Evolutionary conservation across 2,113 vertebrate species (phyloP), one percentile per base, ranked within the genome.

Genomic region (Pteropus alecto): DNA sequence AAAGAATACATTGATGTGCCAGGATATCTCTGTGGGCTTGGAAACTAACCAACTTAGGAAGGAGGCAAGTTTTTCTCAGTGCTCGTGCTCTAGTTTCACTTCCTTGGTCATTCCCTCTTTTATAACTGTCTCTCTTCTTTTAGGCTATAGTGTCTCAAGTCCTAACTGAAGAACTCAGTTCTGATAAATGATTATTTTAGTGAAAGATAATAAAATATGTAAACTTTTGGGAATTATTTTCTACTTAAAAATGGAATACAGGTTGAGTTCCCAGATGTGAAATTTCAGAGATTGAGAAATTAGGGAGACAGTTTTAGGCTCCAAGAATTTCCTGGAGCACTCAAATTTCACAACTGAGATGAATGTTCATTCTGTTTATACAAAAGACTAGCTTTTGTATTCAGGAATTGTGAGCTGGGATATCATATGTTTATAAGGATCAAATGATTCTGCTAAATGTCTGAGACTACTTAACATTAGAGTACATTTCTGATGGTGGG

Each of bases 121-220:
- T 60, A 16, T 41, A 82, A 71, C 13, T 38, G 0, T 73, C 41
- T 90, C 2, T 74, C 35, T 6, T 77, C 15, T 82, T 92, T 89
- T 13, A 82, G 46, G 7, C 5, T 1, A 19, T 67, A 6, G 7
- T 87, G 46, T 35, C 4, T 95, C 18, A 87, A 92, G 67, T 81
- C 9, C 60, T 26, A 91, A 54, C 8, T 5, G 26, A 85, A 95
- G 68, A 92, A 71, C 67, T 89, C 41, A 48, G 28, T 81, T 93
- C 73, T 94, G 85, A 58, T 82, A 93, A 65, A 12, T 70, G 41
- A 70, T 26, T n/a, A 78, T 70, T 93, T 95, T 73, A 90, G 16
- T 77, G 4, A 46, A 68, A 41, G 14, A 85, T 48, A 77, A 83
- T 77, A 92, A 91, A 67, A 54, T 56, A 24, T 48, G 15, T 58